Base-by-base conservation (phyloP, 2,797 vertebrate species). In the Amphiprion clarkii region DNA sequence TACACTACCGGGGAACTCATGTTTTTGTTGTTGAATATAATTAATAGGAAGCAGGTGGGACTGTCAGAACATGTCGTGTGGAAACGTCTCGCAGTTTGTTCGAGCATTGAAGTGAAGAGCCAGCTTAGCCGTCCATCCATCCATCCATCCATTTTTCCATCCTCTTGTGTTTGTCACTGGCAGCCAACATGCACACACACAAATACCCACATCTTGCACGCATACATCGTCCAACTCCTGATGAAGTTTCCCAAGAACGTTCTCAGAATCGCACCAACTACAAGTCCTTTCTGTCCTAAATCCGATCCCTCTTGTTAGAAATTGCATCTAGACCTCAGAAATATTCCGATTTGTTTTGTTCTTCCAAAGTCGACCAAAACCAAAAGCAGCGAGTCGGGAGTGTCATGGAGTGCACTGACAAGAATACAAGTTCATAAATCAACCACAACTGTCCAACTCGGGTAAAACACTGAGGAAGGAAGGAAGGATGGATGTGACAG, bases 21-120 rank as follows among this genome's bases (percentile, higher is more conserved):
- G 67, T 81, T 83, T 88, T 60, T 85, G 87, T 83, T 87, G 89
- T 90, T 65, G 86, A 85, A 81, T 85, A 79, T 89, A 91, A 94
- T 93, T 86, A 89, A 92, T 84, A 87, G 89, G 88, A 90, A 88
- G 91, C 72, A 72, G 67, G 72, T 52, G 87, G 88, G 88, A 85
- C 87, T 90, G 91, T 94, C 86, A 62, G 84, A 85, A 92, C 91
- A 90, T 89, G 88, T 87, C 48, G 76, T 71, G 81, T 88, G 85
- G 89, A 93, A 92, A 88, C 81, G 71, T 87, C 77, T 56, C 25
- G 5, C 54, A 51, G 68, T 82, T 78, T 75, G 69, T 80, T 85
- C 75, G 78, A 70, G 66, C 60, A 40, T 55, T 56, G 71, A 27
- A 27, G 27, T 51, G 69, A 86, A 83, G n/a, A 81, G 79, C 77